Evolutionary conservation across 2,888 invertebrate species (phyloP).

Genomic region (Thalpophila matura): DNA sequence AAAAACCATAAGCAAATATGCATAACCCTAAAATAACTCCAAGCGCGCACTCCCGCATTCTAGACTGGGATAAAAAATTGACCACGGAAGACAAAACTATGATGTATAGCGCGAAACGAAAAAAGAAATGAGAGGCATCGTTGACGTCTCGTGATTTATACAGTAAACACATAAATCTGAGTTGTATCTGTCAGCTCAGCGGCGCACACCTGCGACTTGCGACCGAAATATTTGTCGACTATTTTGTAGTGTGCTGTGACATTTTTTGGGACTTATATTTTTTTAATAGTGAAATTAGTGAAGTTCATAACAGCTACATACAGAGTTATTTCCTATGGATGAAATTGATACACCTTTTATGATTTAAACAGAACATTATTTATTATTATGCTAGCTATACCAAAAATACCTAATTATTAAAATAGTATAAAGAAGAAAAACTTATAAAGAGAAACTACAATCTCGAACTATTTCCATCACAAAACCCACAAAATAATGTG

Average conservation of each 20-base stretch:
- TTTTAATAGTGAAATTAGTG: too few relatives aligned
- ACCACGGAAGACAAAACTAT: slow-evolving; percentile 84
- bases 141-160: slow-evolving; percentile 88
- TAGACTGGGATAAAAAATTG: slow-evolving; percentile 60
- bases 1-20: slow-evolving; percentile 15
- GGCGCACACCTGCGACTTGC: slow-evolving; percentile 66
- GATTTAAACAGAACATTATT: too few relatives aligned
- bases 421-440: too few relatives aligned
- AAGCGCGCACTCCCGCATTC: slow-evolving; percentile 37
- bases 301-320: too few relatives aligned
- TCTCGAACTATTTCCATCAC: too few relatives aligned
- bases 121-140: slow-evolving; percentile 79
- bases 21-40: slow-evolving; percentile 31
- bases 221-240: slow-evolving; percentile 62
- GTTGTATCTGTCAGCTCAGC: slow-evolving; percentile 85
- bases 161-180: slow-evolving; percentile 91
- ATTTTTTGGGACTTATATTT: neutral
- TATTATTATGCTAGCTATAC: too few relatives aligned
- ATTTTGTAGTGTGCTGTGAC: slow-evolving; percentile 18
- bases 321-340: too few relatives aligned
- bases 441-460: too few relatives aligned
- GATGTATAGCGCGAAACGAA: slow-evolving; percentile 82
- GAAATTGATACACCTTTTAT: too few relatives aligned
- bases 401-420: too few relatives aligned
- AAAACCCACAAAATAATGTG: too few relatives aligned